Conservation (phyloP, 2,888 invertebrate species). For the Tiliacea aurago region DNA sequence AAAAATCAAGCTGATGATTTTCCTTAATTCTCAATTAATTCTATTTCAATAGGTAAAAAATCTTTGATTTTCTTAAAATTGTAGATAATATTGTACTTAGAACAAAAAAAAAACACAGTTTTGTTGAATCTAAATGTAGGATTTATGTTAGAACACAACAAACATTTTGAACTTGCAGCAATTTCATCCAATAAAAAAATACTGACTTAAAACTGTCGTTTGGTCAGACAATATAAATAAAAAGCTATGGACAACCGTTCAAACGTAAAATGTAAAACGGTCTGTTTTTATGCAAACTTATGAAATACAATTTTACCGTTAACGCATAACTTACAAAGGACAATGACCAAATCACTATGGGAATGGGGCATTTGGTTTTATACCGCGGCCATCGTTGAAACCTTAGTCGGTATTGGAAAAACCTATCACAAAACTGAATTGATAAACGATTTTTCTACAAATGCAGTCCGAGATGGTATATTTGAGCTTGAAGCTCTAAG, state of each 20-base stretch:
- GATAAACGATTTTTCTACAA: too few species aligned
- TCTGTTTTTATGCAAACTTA: constrained; percentile 31
- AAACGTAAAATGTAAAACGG: constrained; percentile 19
- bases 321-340: too few species aligned
- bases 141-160: neutral
- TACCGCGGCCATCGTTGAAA: too few species aligned
- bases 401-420: too few species aligned
- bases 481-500: too few species aligned
- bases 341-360: too few species aligned
- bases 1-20: neutral
- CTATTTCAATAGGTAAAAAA: neutral
- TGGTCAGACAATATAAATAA: neutral
- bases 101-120: too few species aligned
- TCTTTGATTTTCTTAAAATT: neutral
- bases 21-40: neutral
- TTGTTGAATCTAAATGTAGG: neutral
- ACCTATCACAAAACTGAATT: too few species aligned
- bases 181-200: neutral
- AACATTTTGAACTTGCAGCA: too few species aligned
- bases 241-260: neutral
- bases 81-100: too few species aligned
- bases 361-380: too few species aligned
- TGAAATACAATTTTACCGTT: constrained; percentile 39
- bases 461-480: too few species aligned
- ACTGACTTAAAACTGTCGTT: neutral